phyloP scores from a whole-genome alignment of 2,113 vertebrate genomes.

The Indicator maculatus region DNA sequence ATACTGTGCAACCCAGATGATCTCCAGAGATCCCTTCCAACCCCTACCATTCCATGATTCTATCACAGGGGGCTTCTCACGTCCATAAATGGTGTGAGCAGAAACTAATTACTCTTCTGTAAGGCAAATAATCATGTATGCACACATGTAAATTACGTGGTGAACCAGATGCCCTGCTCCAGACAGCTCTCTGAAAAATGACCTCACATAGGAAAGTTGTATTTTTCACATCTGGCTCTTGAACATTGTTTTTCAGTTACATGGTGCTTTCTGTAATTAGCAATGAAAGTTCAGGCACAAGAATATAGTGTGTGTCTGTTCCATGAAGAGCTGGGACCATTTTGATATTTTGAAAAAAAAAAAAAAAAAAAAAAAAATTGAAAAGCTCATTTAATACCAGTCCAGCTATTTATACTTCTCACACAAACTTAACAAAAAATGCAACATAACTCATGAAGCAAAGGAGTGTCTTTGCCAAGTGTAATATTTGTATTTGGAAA shows the following conservation, averaged over 20 bases:
- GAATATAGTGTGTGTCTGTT: constrained; percentile 56
- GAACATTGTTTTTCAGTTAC: constrained; percentile 35
- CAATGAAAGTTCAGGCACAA: constrained; percentile 33
- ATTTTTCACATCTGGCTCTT: constrained; percentile 36
- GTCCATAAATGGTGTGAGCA: accelerated
- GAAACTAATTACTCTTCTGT: neutral
- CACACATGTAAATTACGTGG: neutral
- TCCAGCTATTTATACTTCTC: constrained; percentile 65
- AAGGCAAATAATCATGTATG: neutral
- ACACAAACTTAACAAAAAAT: constrained; percentile 71
- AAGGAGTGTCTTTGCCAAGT: constrained; percentile 72
- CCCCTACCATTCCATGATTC: too few relatives aligned
- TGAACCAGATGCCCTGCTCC: constrained; percentile 9
- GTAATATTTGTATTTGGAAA: constrained; percentile 83
- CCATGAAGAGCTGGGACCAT: constrained; percentile 26
- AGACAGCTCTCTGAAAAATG: constrained; percentile 30
- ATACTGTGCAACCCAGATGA: too few relatives aligned
- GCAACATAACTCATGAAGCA: constrained; percentile 71
- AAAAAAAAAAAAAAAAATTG: neutral
- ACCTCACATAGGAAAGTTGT: constrained; percentile 58
- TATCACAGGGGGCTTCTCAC: neutral
- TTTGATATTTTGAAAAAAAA: constrained; percentile 44
- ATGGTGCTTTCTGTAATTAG: constrained; percentile 34
- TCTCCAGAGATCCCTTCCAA: too few relatives aligned
- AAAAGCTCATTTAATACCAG: constrained; percentile 69